Conservation (phyloP, 2,113 vertebrate species). For the Tor tambroides region DNA sequence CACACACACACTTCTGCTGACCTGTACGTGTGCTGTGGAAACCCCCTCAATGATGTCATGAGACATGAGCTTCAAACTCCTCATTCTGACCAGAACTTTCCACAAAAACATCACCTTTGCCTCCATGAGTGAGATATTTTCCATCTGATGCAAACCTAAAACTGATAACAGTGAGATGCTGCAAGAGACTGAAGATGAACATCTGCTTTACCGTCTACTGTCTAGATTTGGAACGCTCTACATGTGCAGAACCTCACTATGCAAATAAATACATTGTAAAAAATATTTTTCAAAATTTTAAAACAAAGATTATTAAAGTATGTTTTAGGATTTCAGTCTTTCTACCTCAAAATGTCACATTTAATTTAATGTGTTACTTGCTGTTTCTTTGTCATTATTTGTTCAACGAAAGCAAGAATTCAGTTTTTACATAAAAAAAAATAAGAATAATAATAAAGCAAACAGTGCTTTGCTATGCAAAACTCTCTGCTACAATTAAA, state of each 20-base stretch:
- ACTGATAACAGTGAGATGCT: not conserved
- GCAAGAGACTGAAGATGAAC: not conserved
- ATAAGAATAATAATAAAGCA: too few relatives aligned
- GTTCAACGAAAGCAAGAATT: too few relatives aligned
- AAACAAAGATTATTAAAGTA: too few relatives aligned
- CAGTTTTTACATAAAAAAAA: too few relatives aligned
- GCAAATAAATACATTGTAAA: not conserved
- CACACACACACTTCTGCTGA: constrained; percentile 38
- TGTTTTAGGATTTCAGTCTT: too few relatives aligned
- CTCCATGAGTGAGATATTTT: not conserved
- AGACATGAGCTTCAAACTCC: constrained; percentile 39
- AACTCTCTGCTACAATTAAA: too few relatives aligned
- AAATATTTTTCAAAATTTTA: too few relatives aligned
- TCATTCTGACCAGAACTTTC: constrained; percentile 54
- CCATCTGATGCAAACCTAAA: not conserved
- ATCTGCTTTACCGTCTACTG: not conserved
- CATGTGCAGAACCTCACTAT: not conserved
- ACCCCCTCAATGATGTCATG: constrained; percentile 53
- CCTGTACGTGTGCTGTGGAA: constrained; percentile 20
- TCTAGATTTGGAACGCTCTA: not conserved
- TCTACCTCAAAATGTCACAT: too few relatives aligned
- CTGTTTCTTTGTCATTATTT: too few relatives aligned
- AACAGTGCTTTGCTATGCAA: too few relatives aligned
- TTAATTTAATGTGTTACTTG: too few relatives aligned
- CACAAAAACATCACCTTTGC: constrained; percentile 18